Percentiles rank a stretch among this genome's conserved stretches.
phyloP scores from a whole-genome alignment of 2,797 vertebrate genomes.

The Dendrocincla fuliginosa region DNA sequence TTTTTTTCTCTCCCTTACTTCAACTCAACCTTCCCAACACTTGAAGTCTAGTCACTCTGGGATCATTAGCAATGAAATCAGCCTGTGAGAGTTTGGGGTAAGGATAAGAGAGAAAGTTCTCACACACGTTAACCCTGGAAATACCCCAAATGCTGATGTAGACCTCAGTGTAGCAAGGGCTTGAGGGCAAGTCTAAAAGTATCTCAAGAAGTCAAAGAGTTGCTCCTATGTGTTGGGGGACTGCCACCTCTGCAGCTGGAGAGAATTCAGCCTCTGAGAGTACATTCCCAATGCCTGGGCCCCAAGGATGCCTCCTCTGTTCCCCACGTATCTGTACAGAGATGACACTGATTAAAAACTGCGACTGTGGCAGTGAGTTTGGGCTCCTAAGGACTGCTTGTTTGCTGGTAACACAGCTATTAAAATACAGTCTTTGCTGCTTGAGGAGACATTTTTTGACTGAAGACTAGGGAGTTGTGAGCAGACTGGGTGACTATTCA shows the following conservation, averaged over 20 bases:
- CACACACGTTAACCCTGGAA: neutral
- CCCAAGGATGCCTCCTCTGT: neutral
- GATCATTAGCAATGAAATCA: neutral
- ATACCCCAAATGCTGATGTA: neutral
- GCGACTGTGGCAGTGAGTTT: neutral
- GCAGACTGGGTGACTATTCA: neutral
- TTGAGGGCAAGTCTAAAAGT: neutral
- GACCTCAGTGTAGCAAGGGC: accelerated
- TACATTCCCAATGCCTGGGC: neutral
- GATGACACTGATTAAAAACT: neutral
- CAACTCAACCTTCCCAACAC: neutral
- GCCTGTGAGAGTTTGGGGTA: neutral
- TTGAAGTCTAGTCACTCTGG: neutral
- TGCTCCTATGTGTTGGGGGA: neutral
- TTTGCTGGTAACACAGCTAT: neutral
- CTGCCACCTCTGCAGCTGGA: neutral
- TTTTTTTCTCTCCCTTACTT: neutral
- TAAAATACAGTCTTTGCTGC: neutral
- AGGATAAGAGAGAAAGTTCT: neutral
- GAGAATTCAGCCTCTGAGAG: neutral
- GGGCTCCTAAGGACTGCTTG: neutral
- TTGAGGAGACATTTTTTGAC: neutral
- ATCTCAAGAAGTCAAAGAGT: neutral
- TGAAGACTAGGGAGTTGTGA: neutral
- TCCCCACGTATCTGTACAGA: accelerated